phyloP scores from a whole-genome alignment of 2,797 vertebrate species.

The Otolemur crassicaudatus region DNA sequence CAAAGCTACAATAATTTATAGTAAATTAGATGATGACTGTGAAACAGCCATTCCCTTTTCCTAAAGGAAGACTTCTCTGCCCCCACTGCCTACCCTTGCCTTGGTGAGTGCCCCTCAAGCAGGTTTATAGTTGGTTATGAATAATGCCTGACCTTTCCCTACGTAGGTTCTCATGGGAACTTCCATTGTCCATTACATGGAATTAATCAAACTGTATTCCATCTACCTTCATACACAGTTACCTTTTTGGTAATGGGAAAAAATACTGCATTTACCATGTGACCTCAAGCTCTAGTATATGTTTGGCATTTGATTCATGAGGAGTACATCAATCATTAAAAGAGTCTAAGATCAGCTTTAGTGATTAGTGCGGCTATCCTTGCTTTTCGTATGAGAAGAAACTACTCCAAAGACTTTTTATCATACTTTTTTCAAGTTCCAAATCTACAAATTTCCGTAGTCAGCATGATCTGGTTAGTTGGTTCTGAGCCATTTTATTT shows the following conservation, averaged over 20 bases:
- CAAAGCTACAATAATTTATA: background rate
- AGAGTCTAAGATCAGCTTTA: background rate
- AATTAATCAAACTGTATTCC: background rate
- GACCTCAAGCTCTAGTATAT: background rate
- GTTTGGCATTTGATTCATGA: background rate
- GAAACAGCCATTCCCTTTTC: background rate
- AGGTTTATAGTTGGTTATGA: background rate
- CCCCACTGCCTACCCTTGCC: rapidly evolving
- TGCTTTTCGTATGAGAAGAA: background rate
- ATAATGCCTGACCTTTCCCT: background rate
- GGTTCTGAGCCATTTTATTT: background rate
- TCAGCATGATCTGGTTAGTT: background rate
- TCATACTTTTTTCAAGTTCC: background rate
- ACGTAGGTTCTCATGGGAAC: background rate
- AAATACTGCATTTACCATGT: background rate
- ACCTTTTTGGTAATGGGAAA: background rate
- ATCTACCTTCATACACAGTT: background rate
- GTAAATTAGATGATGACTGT: background rate
- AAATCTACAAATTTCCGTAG: background rate
- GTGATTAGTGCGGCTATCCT: background rate
- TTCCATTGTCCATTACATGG: background rate
- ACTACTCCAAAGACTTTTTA: background rate
- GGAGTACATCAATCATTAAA: background rate
- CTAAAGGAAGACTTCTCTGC: background rate
- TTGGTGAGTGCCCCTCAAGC: background rate